These are phyloP conservation scores for Autographa gamma DNA, from an alignment of 2,888 invertebrate species.

Conservation along the genomic window DNA sequence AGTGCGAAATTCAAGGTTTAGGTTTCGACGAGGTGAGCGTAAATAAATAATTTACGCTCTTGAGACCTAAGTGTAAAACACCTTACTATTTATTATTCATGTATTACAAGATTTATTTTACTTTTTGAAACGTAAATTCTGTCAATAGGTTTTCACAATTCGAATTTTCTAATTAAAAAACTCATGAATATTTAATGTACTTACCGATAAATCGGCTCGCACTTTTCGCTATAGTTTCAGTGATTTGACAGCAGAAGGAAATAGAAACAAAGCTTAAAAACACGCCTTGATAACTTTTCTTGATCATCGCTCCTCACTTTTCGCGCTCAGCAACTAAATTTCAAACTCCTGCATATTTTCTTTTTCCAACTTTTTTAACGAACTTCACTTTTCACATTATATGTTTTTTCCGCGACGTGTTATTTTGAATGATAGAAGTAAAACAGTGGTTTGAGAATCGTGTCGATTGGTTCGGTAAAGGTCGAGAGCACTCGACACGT, in stretches of 20 bases:
- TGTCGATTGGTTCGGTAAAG: slow-evolving; percentile 70
- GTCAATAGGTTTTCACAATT: slow-evolving; percentile 34
- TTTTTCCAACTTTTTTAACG: slow-evolving; percentile 29
- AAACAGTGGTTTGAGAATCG: slow-evolving; percentile 59
- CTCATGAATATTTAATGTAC: slow-evolving; percentile 45
- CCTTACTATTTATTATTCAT: slow-evolving; percentile 54
- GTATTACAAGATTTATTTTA: slow-evolving; percentile 49
- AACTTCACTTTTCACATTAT: slow-evolving; percentile 57
- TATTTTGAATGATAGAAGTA: slow-evolving; percentile 42
- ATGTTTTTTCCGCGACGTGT: slow-evolving; percentile 29
- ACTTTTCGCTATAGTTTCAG: slow-evolving; percentile 85
- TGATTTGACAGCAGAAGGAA: slow-evolving; percentile 86
- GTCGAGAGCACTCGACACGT: slow-evolving; percentile 80
- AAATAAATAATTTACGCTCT: slow-evolving; percentile 57
- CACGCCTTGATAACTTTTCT: slow-evolving; percentile 84
- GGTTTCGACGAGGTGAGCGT: slow-evolving; percentile 35
- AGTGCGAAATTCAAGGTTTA: slow-evolving; percentile 50
- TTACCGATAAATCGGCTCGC: slow-evolving; percentile 86
- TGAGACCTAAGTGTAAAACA: slow-evolving; percentile 53
- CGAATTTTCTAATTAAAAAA: slow-evolving; percentile 26
- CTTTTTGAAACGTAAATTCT: slow-evolving; percentile 38
- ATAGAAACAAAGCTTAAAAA: slow-evolving; percentile 85
- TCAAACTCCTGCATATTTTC: slow-evolving; percentile 57
- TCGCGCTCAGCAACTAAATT: slow-evolving; percentile 54
- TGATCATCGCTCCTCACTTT: slow-evolving; percentile 79